phyloP scores from a whole-genome alignment of 2,888 invertebrate species.

The Drosophila affinis region DNA sequence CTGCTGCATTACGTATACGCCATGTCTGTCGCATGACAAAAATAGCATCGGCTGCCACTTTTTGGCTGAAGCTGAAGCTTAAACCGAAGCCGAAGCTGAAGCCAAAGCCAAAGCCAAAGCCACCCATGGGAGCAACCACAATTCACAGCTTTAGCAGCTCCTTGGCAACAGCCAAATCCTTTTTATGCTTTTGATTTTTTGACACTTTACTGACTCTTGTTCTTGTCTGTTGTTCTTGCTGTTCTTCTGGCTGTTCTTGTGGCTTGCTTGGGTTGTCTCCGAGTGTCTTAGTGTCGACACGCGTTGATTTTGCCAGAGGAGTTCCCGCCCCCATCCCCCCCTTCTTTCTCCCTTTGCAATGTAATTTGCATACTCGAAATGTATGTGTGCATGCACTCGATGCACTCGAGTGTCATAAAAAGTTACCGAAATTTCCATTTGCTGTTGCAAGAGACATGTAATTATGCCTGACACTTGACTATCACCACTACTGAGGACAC shows the following conservation, averaged over 20 bases:
- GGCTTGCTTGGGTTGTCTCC: slow-evolving; percentile 28
- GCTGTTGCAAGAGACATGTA: slow-evolving; percentile 29
- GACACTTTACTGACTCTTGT: slow-evolving; percentile 68
- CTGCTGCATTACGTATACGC: slow-evolving; percentile 61
- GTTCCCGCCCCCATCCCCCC: slow-evolving; percentile 31
- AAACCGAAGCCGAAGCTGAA: not conserved
- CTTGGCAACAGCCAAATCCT: slow-evolving; percentile 75
- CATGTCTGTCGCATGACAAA: slow-evolving; percentile 57
- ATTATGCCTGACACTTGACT: slow-evolving; percentile 18
- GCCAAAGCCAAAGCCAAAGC: not conserved
- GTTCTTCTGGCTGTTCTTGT: slow-evolving; percentile 38
- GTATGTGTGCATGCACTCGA: not conserved
- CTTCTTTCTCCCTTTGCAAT: not conserved
- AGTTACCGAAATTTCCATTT: slow-evolving; percentile 22
- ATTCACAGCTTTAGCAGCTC: slow-evolving; percentile 14
- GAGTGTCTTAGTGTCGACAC: slow-evolving; percentile 77
- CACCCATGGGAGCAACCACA: not conserved
- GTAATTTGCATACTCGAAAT: slow-evolving; percentile 35
- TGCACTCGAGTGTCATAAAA: slow-evolving; percentile 38
- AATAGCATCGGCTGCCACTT: slow-evolving; percentile 66
- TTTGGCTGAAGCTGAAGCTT: slow-evolving; percentile 49
- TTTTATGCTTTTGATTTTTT: slow-evolving; percentile 81
- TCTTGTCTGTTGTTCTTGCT: slow-evolving; percentile 32
- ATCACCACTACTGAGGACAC: not conserved
- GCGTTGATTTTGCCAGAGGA: slow-evolving; percentile 67